phyloP scores from a whole-genome alignment of 2,113 vertebrate genomes.

The Nanorana parkeri region DNA sequence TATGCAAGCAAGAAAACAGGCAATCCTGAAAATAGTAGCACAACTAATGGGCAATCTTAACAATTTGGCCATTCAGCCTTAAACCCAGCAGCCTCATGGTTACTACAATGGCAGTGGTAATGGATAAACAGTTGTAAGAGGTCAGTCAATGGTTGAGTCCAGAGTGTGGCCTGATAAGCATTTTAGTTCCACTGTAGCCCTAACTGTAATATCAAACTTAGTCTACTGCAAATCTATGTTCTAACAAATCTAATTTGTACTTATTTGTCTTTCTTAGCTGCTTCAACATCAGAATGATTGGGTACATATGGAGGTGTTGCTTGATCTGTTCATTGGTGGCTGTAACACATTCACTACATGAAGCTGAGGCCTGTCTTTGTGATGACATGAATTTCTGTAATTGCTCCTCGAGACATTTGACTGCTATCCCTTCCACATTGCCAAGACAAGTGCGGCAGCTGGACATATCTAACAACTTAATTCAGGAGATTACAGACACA shows the following conservation, averaged over 20 bases:
- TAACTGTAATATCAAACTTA: no score
- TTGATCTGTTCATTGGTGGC: slow-evolving; percentile 54
- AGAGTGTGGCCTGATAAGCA: no score
- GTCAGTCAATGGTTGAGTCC: no score
- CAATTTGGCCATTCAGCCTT: no score
- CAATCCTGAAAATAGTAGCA: no score
- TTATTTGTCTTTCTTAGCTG: slow-evolving; percentile 48
- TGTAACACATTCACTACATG: slow-evolving; percentile 20
- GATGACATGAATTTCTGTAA: slow-evolving; percentile 64
- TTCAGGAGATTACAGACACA: slow-evolving; percentile 62
- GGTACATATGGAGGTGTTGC: slow-evolving; percentile 51
- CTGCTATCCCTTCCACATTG: slow-evolving; percentile 68
- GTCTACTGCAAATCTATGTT: no score
- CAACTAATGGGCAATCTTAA: no score
- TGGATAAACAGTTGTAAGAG: no score
- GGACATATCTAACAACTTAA: slow-evolving; percentile 75
- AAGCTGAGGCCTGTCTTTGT: slow-evolving; percentile 54
- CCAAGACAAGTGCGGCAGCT: slow-evolving; percentile 57
- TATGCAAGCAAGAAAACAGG: no score
- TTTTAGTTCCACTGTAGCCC: no score
- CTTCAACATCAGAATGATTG: slow-evolving; percentile 58
- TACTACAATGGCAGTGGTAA: no score
- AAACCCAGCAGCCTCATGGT: no score
- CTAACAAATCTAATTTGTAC: not conserved
- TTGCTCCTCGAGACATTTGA: slow-evolving; percentile 67